A percentile compares a stretch with the other conserved stretches of the same genome.
These are phyloP conservation scores for Madoqua kirkii DNA, from an alignment of 2,113 vertebrate genomes.

Conservation along the genomic window DNA sequence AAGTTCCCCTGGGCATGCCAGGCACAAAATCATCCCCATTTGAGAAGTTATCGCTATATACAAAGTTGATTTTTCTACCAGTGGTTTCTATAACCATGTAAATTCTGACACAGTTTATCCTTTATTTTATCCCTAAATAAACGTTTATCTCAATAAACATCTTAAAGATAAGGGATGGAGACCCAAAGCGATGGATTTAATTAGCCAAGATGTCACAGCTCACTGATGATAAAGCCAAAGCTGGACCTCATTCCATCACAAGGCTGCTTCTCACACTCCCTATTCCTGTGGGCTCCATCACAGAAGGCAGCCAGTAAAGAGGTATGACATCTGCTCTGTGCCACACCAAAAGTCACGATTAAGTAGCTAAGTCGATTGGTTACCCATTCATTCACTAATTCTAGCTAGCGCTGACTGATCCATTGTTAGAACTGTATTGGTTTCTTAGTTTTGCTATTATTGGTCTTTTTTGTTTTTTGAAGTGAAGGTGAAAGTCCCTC, in stretches of 20 bases:
- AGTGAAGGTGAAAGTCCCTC: background rate
- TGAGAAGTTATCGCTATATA: background rate
- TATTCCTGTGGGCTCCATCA: background rate
- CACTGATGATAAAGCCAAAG: background rate
- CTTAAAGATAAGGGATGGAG: background rate
- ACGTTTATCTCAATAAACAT: background rate
- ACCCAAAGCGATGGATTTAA: background rate
- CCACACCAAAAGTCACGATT: background rate
- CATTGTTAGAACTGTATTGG: background rate
- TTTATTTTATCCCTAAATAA: background rate
- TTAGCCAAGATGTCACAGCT: background rate
- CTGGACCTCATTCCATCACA: background rate
- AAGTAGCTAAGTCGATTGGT: background rate
- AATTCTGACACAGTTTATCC: background rate
- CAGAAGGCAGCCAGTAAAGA: background rate
- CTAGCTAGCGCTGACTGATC: background rate
- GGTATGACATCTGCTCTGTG: background rate
- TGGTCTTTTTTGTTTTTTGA: background rate
- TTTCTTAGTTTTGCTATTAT: background rate
- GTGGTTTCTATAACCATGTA: background rate
- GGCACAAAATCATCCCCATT: background rate
- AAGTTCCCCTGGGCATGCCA: fast-evolving
- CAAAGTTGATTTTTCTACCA: background rate
- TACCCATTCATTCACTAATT: background rate
- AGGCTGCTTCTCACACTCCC: background rate